These are phyloP conservation scores for Resseliella maxima DNA, from an alignment of 2,888 invertebrate species.

Conservation along the genomic window DNA sequence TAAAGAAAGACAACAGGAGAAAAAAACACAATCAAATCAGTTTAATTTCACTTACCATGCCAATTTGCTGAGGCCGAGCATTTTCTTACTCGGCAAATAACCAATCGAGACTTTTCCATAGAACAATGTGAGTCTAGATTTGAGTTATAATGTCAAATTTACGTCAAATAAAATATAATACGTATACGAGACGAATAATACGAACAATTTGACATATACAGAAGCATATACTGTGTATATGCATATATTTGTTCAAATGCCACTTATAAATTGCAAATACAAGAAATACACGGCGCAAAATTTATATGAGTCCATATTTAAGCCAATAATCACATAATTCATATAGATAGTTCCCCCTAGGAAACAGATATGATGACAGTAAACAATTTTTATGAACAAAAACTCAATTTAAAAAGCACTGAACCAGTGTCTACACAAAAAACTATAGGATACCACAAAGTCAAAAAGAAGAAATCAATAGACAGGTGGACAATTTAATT, in stretches of 20 bases:
- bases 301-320: no score
- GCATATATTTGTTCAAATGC: no score
- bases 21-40: not conserved
- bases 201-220: no score
- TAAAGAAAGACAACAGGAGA: not conserved
- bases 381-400: constrained; percentile 61
- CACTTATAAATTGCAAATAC: no score
- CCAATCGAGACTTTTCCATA: constrained; percentile 99
- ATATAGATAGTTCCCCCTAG: no score
- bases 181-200: no score
- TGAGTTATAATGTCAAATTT: no score
- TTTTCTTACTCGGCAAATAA: constrained; percentile 96
- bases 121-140: no score
- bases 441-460: constrained; percentile 59
- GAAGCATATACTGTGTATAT: no score
- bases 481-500: constrained; percentile 59
- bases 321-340: no score
- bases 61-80: constrained; percentile 95
- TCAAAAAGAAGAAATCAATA: constrained; percentile 59
- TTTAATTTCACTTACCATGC: constrained; percentile 75
- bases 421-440: constrained; percentile 59
- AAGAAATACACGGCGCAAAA: no score
- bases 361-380: constrained; percentile 58
- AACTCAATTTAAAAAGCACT: constrained; percentile 58
- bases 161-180: no score